These are phyloP conservation scores for Sphaerophoria rueppellii DNA, from an alignment of 2,888 invertebrate genomes.

Conservation along the genomic window DNA sequence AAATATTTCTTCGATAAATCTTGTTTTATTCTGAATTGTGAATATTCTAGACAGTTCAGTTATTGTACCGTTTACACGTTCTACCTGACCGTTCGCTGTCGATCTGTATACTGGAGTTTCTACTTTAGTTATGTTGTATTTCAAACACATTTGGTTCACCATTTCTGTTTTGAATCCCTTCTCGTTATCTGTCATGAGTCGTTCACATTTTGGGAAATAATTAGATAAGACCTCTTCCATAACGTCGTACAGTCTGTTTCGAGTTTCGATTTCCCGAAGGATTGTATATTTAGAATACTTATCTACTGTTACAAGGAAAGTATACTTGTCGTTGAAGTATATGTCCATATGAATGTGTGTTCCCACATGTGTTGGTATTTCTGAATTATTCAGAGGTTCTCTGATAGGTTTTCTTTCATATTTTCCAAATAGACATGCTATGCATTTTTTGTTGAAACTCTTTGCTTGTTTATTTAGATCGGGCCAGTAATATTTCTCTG, in stretches of 20 bases:
- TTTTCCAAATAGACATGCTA: slow-evolving; percentile 10
- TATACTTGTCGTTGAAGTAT: background rate
- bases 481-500: slow-evolving; percentile 33
- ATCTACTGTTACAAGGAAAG: too few relatives aligned
- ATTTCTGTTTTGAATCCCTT: slow-evolving; percentile 27
- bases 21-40: slow-evolving; percentile 19
- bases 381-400: slow-evolving; percentile 18
- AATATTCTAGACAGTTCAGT: slow-evolving; percentile 9
- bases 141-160: slow-evolving; percentile 22
- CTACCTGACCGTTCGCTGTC: slow-evolving; percentile 4
- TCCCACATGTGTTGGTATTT: slow-evolving; percentile 13
- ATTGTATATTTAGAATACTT: too few relatives aligned
- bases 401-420: slow-evolving; percentile 24
- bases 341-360: slow-evolving; percentile 42
- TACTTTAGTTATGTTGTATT: slow-evolving; percentile 18
- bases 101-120: slow-evolving; percentile 19
- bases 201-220: too few relatives aligned
- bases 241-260: too few relatives aligned
- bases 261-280: too few relatives aligned
- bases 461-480: slow-evolving; percentile 17
- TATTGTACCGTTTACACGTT: slow-evolving; percentile 11
- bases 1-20: slow-evolving; percentile 12
- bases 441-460: slow-evolving; percentile 11
- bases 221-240: too few relatives aligned
- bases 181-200: slow-evolving; percentile 9